Conservation (phyloP, 2,888 invertebrate species). For the Homarus gammarus region DNA sequence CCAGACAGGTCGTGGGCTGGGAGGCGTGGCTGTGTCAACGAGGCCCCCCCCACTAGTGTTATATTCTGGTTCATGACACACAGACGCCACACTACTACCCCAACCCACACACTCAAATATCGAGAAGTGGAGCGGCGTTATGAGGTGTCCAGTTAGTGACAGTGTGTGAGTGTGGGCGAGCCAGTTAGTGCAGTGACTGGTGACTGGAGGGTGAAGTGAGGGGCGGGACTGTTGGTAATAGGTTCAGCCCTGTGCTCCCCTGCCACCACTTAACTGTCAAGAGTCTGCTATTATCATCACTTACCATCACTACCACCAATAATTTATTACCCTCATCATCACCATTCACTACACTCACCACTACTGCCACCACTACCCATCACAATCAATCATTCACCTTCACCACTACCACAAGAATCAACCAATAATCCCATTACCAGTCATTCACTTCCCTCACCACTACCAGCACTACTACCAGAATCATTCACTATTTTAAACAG, state of each 20-base stretch:
- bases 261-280: not conserved
- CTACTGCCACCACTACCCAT: constrained; percentile 2
- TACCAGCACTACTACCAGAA: not conserved
- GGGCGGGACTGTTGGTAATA: not conserved
- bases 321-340: not conserved
- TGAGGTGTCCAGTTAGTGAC: not conserved
- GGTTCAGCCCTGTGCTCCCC: not conserved
- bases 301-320: not conserved
- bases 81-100: not conserved
- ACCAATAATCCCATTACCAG: too few species aligned
- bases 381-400: not conserved
- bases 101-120: too few species aligned
- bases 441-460: not conserved
- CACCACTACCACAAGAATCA: not conserved
- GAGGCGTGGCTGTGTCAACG: not conserved
- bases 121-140: not conserved
- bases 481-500: not conserved
- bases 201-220: not conserved
- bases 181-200: not conserved
- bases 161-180: not conserved
- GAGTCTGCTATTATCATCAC: too few species aligned
- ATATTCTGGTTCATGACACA: not conserved
- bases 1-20: not conserved
- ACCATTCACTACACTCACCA: not conserved
- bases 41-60: not conserved